Percentiles rank a stretch among this genome's conserved stretches.
phyloP scores from a whole-genome alignment of 2,797 vertebrate genomes.

The Merluccius polli region DNA sequence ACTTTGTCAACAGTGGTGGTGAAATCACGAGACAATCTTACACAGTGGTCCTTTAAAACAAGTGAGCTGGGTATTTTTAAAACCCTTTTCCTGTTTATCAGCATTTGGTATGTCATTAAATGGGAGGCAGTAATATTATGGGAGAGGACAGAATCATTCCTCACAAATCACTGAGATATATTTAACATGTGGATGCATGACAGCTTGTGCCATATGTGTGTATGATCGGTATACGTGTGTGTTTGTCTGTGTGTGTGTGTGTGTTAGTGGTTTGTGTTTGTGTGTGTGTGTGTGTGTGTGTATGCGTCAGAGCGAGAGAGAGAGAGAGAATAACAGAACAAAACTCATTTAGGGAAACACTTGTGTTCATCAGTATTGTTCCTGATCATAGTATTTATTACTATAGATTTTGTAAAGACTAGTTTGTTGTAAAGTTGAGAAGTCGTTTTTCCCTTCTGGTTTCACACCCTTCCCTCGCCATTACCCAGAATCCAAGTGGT shows the following conservation, averaged over 20 bases:
- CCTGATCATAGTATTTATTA: conserved; percentile 74
- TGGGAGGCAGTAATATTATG: conserved; percentile 52
- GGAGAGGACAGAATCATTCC: conserved; percentile 30
- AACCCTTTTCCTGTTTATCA: background rate
- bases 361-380: conserved; percentile 57
- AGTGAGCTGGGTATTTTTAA: no score
- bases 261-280: conserved; percentile 11
- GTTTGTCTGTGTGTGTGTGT: background rate
- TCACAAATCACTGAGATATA: conserved; percentile 40
- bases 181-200: conserved; percentile 12
- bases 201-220: background rate
- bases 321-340: conserved; percentile 3
- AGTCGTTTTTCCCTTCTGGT: conserved; percentile 54
- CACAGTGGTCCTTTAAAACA: background rate
- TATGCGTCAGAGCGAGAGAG: conserved; percentile 27
- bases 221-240: background rate
- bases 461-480: conserved; percentile 39
- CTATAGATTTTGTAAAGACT: conserved; percentile 63
- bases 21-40: background rate
- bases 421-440: conserved; percentile 63
- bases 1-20: background rate
- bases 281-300: conserved; percentile 19
- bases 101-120: conserved; percentile 10
- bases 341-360: conserved; percentile 29
- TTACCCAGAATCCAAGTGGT: conserved; percentile 50